These are phyloP conservation scores for Cyprinus carpio DNA, from an alignment of 2,113 vertebrate species.

Conservation along the genomic window DNA sequence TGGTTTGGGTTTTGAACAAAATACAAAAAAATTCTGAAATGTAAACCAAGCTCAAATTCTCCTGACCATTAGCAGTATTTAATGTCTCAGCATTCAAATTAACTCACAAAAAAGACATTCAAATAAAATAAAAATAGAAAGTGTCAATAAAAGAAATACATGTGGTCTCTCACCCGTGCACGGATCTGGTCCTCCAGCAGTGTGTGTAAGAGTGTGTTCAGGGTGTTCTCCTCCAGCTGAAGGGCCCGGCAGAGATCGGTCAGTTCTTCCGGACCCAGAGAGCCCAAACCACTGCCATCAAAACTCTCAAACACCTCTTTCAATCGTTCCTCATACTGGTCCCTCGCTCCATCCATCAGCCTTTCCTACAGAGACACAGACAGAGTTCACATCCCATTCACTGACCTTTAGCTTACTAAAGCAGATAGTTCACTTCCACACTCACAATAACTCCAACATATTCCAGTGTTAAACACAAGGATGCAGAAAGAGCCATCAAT, in stretches of 20 bases:
- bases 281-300: constrained; percentile 83
- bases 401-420: neutral
- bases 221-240: constrained; percentile 88
- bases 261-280: constrained; percentile 87
- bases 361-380: constrained; percentile 60
- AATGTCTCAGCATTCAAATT: neutral
- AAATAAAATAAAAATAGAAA: neutral
- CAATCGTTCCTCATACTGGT: constrained; percentile 89
- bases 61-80: neutral
- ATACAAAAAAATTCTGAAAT: neutral
- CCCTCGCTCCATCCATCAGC: constrained; percentile 90
- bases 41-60: neutral
- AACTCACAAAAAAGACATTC: neutral
- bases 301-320: constrained; percentile 95
- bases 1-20: neutral
- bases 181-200: constrained; percentile 80
- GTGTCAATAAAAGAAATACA: too few relatives aligned
- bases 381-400: neutral
- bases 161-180: constrained; percentile 78
- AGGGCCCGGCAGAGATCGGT: constrained; percentile 86
- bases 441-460: neutral
- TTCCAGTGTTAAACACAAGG: neutral
- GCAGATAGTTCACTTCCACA: neutral
- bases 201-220: constrained; percentile 74
- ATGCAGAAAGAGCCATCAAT: constrained; percentile 16